Evolutionary conservation across 1,140 invertebrate species (phyloP).

Genomic region (Conus ventricosus): DNA sequence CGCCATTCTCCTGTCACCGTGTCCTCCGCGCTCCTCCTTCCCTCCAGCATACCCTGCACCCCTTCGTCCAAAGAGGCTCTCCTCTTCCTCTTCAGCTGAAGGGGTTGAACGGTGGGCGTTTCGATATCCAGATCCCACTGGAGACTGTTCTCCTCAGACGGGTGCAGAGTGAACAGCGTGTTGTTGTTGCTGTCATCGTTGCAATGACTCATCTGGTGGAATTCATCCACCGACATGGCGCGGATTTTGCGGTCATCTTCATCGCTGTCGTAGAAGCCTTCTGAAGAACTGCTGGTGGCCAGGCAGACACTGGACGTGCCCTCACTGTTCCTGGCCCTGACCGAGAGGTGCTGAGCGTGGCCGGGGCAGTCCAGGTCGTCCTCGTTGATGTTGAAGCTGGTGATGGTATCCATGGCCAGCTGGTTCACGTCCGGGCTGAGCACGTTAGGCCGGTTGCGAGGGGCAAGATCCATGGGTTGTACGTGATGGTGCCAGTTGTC

Average conservation of each 20-base stretch:
- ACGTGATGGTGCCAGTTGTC: slow-evolving; percentile 13
- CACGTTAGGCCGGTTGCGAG: neutral
- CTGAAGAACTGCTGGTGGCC: slow-evolving; percentile 26
- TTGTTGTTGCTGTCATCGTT: slow-evolving; percentile 12
- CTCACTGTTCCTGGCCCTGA: neutral
- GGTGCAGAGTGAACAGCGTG: neutral
- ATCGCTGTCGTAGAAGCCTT: slow-evolving; percentile 29
- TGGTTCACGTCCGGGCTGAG: neutral
- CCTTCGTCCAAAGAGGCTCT: slow-evolving; percentile 24
- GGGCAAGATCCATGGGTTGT: neutral
- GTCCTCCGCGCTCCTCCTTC: neutral
- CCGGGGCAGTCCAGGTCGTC: slow-evolving; percentile 35
- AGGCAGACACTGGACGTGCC: neutral
- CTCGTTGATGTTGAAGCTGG: slow-evolving; percentile 34
- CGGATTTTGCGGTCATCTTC: neutral
- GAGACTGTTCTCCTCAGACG: neutral
- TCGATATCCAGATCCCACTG: neutral
- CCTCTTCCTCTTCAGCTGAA: neutral
- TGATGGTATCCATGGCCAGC: neutral
- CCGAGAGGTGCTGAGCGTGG: neutral
- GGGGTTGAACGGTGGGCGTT: neutral
- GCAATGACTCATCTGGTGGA: neutral
- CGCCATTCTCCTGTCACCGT: neutral
- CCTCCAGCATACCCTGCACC: neutral
- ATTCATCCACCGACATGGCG: slow-evolving; percentile 25